Percentiles rank a stretch among this genome's conserved stretches.
phyloP scores from a whole-genome alignment of 2,113 vertebrate genomes.

The Furnarius figulus region DNA sequence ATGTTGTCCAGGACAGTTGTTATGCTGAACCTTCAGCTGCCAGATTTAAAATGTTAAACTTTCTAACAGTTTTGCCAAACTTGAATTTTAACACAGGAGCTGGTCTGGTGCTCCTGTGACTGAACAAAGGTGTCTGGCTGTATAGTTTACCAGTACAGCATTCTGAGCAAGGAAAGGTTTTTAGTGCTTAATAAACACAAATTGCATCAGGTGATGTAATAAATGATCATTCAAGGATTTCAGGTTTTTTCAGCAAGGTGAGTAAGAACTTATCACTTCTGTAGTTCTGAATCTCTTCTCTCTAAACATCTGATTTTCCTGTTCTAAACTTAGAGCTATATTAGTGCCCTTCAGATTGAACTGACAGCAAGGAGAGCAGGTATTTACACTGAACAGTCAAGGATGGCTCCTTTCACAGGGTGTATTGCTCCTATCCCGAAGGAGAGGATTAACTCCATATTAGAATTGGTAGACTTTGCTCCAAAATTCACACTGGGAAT shows the following conservation, averaged over 20 bases:
- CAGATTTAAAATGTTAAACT: conserved; percentile 7
- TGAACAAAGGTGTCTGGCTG: background rate
- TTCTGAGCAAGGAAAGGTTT: conserved; percentile 16
- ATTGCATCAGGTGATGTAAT: background rate
- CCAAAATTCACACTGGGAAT: background rate
- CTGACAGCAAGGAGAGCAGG: background rate
- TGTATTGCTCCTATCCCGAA: background rate
- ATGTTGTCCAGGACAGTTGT: background rate
- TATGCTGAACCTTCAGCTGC: background rate
- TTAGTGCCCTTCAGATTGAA: conserved; percentile 1
- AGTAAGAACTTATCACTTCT: background rate
- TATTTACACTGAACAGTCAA: background rate
- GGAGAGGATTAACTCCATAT: background rate
- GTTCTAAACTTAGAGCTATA: conserved; percentile 14
- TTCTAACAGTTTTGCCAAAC: conserved; percentile 53
- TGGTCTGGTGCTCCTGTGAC: background rate
- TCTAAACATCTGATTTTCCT: background rate
- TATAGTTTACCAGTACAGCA: background rate
- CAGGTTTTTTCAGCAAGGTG: background rate
- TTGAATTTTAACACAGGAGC: background rate
- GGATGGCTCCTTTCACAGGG: background rate
- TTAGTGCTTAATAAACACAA: conserved; percentile 5
- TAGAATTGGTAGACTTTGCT: conserved; percentile 12
- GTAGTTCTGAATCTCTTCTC: background rate
- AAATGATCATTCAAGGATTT: background rate